phyloP scores from a whole-genome alignment of 92 coral and sea anemone species.

The Epizoanthus stellaris region DNA sequence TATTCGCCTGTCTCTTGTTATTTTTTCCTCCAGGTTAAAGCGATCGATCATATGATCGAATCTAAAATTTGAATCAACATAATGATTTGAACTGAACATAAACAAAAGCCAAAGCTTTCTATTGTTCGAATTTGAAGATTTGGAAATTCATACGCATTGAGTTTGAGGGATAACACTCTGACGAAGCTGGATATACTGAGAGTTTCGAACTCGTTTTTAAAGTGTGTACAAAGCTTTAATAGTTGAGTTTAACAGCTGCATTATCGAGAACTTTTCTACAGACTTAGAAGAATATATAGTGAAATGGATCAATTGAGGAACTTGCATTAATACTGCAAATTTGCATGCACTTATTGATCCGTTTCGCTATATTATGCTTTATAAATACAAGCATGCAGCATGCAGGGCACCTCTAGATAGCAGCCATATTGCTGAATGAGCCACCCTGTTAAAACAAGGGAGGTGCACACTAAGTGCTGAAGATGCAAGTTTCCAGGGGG shows the following conservation, averaged over 20 bases:
- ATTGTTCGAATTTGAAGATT: slow-evolving; percentile 16
- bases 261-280: no score
- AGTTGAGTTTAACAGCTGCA: neutral
- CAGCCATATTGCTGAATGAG: no score
- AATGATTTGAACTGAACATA: neutral
- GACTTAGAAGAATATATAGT: no score
- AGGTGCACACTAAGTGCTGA: no score
- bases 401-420: no score
- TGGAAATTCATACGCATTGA: neutral
- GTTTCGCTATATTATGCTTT: no score
- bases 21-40: neutral
- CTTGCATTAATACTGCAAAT: no score
- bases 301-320: no score
- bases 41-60: neutral
- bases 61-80: neutral
- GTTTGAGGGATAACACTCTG: neutral
- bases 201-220: neutral
- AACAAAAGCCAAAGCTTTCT: neutral
- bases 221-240: neutral
- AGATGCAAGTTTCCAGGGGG: no score
- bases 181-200: neutral
- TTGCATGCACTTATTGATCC: no score
- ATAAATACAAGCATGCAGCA: no score
- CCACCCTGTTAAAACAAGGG: no score
- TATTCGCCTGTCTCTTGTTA: neutral